These are phyloP conservation scores for Porphyrio hochstetteri DNA, from an alignment of 2,113 vertebrate genomes.

Conservation along the genomic window DNA sequence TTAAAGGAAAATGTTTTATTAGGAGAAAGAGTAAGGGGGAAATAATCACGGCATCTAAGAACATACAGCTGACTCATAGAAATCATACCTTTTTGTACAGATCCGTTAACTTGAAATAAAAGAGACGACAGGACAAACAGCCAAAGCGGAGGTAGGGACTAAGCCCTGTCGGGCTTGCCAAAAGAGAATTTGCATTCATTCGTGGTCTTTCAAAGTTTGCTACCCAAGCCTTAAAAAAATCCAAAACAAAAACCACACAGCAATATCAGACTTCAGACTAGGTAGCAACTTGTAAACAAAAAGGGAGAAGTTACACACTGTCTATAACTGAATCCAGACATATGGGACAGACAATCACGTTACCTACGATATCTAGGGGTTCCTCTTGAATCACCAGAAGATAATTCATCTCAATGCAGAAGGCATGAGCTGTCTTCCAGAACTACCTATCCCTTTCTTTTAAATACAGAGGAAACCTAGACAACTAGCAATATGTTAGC, in stretches of 20 bases:
- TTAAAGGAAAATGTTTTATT: conserved; percentile 20
- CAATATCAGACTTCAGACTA: not conserved
- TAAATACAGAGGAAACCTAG: not conserved
- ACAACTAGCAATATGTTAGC: not conserved
- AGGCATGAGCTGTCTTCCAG: not conserved
- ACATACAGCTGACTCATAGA: fast-evolving
- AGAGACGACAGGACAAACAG: conserved; percentile 93
- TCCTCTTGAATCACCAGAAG: not conserved
- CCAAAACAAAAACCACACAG: not conserved
- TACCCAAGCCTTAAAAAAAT: conserved; percentile 89
- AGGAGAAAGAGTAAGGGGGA: not conserved
- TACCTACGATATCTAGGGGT: not conserved
- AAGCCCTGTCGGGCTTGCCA: conserved; percentile 92
- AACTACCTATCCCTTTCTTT: not conserved
- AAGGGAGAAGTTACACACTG: not conserved
- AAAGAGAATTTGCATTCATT: conserved; percentile 93
- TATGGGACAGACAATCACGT: not conserved
- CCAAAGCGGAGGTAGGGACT: conserved; percentile 96
- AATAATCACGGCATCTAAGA: not conserved
- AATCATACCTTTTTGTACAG: conserved; percentile 91
- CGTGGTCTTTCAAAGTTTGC: conserved; percentile 94
- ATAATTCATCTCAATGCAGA: not conserved
- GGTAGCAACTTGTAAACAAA: not conserved
- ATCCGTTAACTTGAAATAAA: conserved; percentile 95
- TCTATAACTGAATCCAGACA: not conserved